Evolutionary conservation across 2,797 vertebrate genomes (phyloP).

Genomic region (Sebastes itinus): DNA sequence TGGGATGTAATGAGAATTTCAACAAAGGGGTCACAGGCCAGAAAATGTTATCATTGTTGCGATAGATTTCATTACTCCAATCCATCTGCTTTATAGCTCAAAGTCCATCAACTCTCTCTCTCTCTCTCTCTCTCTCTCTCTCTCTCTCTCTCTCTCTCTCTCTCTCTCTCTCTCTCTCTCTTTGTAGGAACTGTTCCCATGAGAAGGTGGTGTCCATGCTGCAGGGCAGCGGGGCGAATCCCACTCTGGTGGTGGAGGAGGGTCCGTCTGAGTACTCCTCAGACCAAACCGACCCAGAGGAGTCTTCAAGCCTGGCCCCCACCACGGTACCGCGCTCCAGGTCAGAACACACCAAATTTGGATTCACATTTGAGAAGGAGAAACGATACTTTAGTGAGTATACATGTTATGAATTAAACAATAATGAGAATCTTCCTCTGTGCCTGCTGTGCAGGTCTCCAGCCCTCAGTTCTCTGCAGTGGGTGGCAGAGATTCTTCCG

Average conservation of each 20-base stretch:
- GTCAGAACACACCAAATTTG: slow-evolving; percentile 25
- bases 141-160: too few species aligned
- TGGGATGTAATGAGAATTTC: neutral
- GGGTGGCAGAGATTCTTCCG: slow-evolving; percentile 97
- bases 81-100: neutral
- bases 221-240: slow-evolving; percentile 97
- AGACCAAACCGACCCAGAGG: slow-evolving; percentile 87
- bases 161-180: neutral
- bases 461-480: slow-evolving; percentile 94
- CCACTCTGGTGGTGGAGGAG: slow-evolving; percentile 95
- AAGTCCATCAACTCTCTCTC: neutral
- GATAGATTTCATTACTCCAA: neutral
- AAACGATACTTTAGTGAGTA: neutral
- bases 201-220: slow-evolving; percentile 99
- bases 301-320: slow-evolving; percentile 78
- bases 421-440: neutral
- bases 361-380: neutral
- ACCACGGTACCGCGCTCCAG: slow-evolving; percentile 77
- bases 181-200: slow-evolving; percentile 93
- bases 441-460: slow-evolving; percentile 81
- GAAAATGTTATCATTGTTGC: neutral
- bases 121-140: neutral
- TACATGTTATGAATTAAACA: neutral
- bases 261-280: slow-evolving; percentile 87
- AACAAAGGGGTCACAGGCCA: neutral